Evolutionary conservation across 2,797 vertebrate species (phyloP), one percentile per base, ranked within the genome.

Genomic region (Sebastes cheni): DNA sequence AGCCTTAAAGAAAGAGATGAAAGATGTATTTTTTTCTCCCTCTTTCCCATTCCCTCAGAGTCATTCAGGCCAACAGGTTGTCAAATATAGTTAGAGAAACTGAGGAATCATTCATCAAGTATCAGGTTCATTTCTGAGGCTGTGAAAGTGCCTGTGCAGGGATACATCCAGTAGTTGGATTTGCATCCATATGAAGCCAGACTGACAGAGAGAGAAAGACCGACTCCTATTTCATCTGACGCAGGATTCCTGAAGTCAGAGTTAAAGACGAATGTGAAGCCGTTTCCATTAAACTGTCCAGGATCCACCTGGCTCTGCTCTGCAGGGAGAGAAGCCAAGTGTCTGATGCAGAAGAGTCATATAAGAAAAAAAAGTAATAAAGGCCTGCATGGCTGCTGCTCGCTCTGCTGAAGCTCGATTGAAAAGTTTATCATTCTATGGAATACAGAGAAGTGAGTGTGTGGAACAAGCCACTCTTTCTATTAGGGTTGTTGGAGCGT

Each of bases 301-400:
- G 42, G 46, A 62, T 59, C 73, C 68, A 76, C 65, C 66, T 73
- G 42, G 54, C 69, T 70, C 59, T 73, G 74, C 32, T 78, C 74
- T 8, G 9, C 69, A 10, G 34, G 29, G 66, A 77, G 6, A 5
- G 50, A 67, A 0, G 56, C 70, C 79, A 59, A 62, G n/a, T 2
- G 8, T n/a, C 67, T 68, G 60, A 59, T 29, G 55, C 74, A 29
- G 30, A 67, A 60, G 55, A 59, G n/a, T 8, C 52, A 50, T 23
- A 58, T 16, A 4, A 42, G 13, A 29, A 20, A 7, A 25, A 58
- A 39, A 72, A 59, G 23, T 20, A 29, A 54, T 36, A 34, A 62
- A 71, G 20, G 67, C 3, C 55, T 70, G 14, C 39, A 42, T 42
- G 81, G 58, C 52, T 65, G 55, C 1, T 69, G 73, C 60, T 74